Percentiles rank a stretch among this genome's conserved stretches.
phyloP scores from a whole-genome alignment of 2,888 invertebrate genomes.

The Exephanes ischioxanthus region DNA sequence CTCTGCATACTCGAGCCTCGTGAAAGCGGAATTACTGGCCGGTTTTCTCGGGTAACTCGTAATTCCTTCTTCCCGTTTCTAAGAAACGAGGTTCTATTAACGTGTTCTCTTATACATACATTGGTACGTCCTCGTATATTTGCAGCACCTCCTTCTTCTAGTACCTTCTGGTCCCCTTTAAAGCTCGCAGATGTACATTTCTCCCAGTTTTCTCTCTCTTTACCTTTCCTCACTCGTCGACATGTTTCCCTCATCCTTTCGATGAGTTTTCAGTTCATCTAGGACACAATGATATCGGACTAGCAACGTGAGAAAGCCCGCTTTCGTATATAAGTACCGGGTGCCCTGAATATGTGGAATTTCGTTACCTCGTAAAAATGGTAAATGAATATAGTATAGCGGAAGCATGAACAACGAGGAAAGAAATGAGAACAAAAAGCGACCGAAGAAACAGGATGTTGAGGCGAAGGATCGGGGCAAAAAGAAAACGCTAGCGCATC shows the following conservation, averaged over 20 bases:
- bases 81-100: slow-evolving; percentile 35
- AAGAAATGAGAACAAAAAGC: too few relatives aligned
- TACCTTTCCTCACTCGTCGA: not conserved
- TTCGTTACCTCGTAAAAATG: too few relatives aligned
- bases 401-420: too few relatives aligned
- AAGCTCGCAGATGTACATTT: slow-evolving; percentile 38
- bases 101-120: not conserved
- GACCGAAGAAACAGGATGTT: too few relatives aligned
- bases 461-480: too few relatives aligned
- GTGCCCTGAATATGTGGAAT: not conserved
- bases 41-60: slow-evolving; percentile 21
- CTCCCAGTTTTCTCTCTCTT: slow-evolving; percentile 28
- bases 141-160: not conserved
- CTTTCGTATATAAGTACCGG: slow-evolving; percentile 48
- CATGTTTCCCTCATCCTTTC: slow-evolving; percentile 1
- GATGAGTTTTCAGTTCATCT: slow-evolving; percentile 52
- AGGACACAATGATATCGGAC: slow-evolving; percentile 47
- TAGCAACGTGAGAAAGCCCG: slow-evolving; percentile 6
- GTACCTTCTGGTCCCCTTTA: slow-evolving; percentile 19
- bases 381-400: too few relatives aligned
- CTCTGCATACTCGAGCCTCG: not conserved
- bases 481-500: too few relatives aligned
- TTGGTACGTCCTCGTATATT: too few relatives aligned
- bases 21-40: not conserved
- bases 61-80: slow-evolving; percentile 14